phyloP scores from a whole-genome alignment of 35 echinoderm and acorn worm genomes.

The Chiridota heheva region DNA sequence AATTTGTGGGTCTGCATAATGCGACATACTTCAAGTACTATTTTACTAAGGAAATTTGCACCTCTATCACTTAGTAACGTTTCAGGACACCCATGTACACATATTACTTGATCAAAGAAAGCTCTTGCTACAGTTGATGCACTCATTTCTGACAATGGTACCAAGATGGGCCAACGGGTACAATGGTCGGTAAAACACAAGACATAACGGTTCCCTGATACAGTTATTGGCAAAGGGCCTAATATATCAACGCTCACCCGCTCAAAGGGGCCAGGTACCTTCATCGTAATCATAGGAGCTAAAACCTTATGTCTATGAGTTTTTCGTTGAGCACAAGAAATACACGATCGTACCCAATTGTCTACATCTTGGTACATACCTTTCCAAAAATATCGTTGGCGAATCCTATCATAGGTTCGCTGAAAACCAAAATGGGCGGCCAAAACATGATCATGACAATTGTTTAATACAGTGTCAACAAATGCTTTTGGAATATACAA shows the following conservation, averaged over 20 bases:
- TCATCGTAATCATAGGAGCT: neutral
- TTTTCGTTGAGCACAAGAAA: neutral
- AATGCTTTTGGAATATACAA: neutral
- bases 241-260: slow-evolving; percentile 1
- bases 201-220: no score
- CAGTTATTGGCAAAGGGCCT: no score
- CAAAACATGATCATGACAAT: slow-evolving; percentile 24
- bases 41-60: slow-evolving; percentile 37
- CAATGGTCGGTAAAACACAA: no score
- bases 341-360: slow-evolving; percentile 14
- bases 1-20: no score
- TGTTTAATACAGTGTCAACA: slow-evolving; percentile 25
- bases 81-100: no score
- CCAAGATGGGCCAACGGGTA: no score
- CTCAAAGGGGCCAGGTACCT: neutral
- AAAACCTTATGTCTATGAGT: neutral
- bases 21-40: no score
- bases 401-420: slow-evolving; percentile 13
- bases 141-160: no score
- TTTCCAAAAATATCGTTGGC: slow-evolving; percentile 12
- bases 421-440: slow-evolving; percentile 17
- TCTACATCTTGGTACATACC: slow-evolving; percentile 10
- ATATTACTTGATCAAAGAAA: no score
- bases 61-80: slow-evolving; percentile 35
- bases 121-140: no score